These are phyloP conservation scores for Pterophyllum scalare DNA, from an alignment of 2,113 vertebrate species.

Conservation along the genomic window DNA sequence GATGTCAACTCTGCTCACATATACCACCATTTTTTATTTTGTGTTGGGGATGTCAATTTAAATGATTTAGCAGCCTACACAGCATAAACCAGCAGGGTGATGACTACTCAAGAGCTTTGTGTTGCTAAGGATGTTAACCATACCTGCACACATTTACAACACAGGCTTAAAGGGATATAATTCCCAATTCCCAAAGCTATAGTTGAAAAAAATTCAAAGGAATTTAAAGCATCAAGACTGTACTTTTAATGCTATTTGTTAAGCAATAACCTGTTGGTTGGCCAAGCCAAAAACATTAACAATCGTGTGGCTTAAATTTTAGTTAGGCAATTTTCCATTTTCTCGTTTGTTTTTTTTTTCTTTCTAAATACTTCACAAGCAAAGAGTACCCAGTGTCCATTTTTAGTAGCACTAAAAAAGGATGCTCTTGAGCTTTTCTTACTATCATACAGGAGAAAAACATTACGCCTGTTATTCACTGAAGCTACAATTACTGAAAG, in stretches of 20 bases:
- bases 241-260: neutral
- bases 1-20: conserved; percentile 2
- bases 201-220: neutral
- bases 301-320: neutral
- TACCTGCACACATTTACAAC: neutral
- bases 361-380: neutral
- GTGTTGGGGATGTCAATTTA: conserved; percentile 29
- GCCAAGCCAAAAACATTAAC: neutral
- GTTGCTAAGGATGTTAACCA: neutral
- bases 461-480: neutral
- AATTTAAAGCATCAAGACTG: neutral
- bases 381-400: neutral
- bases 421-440: neutral
- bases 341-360: neutral
- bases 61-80: conserved; percentile 54
- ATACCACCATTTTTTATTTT: conserved; percentile 15
- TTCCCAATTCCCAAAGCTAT: neutral
- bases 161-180: neutral
- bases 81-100: conserved; percentile 9
- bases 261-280: neutral
- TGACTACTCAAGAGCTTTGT: neutral
- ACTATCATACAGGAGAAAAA: neutral
- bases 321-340: neutral
- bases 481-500: neutral
- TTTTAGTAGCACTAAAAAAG: neutral